Evolutionary conservation across 2,113 vertebrate genomes (phyloP).

Genomic region (Crotalus horridus): DNA sequence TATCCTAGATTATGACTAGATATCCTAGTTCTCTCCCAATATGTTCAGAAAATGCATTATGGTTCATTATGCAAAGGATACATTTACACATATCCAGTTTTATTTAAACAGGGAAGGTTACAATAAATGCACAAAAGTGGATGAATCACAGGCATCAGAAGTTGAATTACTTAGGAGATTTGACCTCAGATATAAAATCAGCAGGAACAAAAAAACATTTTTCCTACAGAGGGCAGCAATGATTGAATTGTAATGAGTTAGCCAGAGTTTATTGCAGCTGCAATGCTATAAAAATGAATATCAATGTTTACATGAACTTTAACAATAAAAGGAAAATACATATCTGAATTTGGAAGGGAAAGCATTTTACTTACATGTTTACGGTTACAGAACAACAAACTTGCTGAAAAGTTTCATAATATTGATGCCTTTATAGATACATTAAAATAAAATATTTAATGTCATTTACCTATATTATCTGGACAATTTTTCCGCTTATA

Average conservation of each 20-base stretch:
- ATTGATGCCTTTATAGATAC: not conserved
- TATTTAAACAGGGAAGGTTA: not conserved
- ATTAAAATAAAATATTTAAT: not conserved
- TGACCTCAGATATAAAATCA: not conserved
- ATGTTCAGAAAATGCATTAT: not conserved
- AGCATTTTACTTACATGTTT: not conserved
- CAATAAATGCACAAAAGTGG: not conserved
- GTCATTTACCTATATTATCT: constrained; percentile 52
- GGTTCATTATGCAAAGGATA: too few relatives aligned
- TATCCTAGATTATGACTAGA: not conserved
- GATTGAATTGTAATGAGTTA: not conserved
- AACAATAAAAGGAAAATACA: not conserved
- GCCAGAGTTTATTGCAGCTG: not conserved
- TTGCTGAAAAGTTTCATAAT: not conserved
- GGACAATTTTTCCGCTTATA: constrained; percentile 76
- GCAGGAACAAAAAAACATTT: not conserved
- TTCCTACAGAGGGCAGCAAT: constrained; percentile 24
- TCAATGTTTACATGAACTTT: not conserved
- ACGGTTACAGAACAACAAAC: not conserved
- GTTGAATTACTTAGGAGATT: not conserved
- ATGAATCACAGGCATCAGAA: not conserved
- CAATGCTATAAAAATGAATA: not conserved
- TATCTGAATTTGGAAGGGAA: not conserved
- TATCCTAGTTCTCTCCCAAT: not conserved
- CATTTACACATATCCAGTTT: not conserved